These are phyloP conservation scores for Anas acuta DNA, from an alignment of 2,797 vertebrate species.

Conservation along the genomic window DNA sequence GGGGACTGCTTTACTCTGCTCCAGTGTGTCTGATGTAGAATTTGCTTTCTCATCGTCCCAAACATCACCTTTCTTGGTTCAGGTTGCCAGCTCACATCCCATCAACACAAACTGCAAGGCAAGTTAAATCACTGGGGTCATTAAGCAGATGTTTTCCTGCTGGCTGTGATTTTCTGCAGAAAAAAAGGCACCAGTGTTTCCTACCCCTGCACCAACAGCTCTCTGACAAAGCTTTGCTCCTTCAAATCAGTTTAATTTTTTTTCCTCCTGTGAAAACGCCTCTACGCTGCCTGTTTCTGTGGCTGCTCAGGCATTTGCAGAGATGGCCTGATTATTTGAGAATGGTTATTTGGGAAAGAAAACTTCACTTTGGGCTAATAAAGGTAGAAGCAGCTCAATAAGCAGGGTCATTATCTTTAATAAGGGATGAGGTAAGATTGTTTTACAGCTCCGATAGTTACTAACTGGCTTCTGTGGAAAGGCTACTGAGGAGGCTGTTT, in stretches of 20 bases:
- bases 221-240: background rate
- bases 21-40: background rate
- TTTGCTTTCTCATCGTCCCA: background rate
- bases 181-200: background rate
- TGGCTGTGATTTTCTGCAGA: background rate
- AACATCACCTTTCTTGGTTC: background rate
- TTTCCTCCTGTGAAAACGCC: background rate
- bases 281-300: fast-evolving
- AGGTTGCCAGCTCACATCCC: background rate
- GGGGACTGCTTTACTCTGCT: background rate
- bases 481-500: background rate
- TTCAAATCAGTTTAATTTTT: fast-evolving
- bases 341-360: background rate
- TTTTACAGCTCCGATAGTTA: background rate
- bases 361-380: background rate
- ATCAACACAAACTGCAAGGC: background rate
- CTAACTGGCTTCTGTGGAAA: background rate
- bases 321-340: background rate
- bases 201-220: background rate
- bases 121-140: background rate
- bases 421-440: background rate
- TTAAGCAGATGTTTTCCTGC: background rate
- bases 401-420: background rate
- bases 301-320: background rate
- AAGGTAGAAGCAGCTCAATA: background rate